phyloP scores from a whole-genome alignment of 2,888 invertebrate genomes.

The Dorcus hopei region DNA sequence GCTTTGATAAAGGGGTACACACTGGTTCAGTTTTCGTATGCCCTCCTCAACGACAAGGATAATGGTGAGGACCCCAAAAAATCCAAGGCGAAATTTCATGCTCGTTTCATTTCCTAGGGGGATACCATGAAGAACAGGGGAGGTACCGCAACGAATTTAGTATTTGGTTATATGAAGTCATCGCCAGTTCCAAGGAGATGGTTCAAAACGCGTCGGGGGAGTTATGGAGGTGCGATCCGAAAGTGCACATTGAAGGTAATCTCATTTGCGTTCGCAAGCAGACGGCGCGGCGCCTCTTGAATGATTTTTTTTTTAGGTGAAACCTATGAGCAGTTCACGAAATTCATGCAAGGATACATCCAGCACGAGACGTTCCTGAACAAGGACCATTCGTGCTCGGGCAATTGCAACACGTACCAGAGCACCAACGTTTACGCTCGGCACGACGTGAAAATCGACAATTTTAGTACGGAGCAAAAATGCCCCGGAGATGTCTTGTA shows the following conservation, averaged over 20 bases:
- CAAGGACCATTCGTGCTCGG: slow-evolving; percentile 63
- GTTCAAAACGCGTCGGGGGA: slow-evolving; percentile 46
- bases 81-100: too few relatives aligned
- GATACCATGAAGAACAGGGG: too few relatives aligned
- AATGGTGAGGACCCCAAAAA: slow-evolving; percentile 56
- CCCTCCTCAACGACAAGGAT: slow-evolving; percentile 72
- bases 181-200: too few relatives aligned
- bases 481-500: slow-evolving; percentile 15
- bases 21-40: slow-evolving; percentile 89
- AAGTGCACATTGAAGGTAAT: slow-evolving; percentile 58
- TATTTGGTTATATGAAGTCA: too few relatives aligned
- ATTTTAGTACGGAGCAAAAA: not conserved
- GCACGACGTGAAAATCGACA: not conserved
- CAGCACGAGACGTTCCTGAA: slow-evolving; percentile 83
- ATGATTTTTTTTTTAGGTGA: slow-evolving; percentile 44
- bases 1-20: slow-evolving; percentile 84
- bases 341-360: slow-evolving; percentile 74
- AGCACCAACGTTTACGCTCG: not conserved
- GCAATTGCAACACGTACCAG: slow-evolving; percentile 34
- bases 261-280: not conserved
- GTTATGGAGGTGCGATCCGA: slow-evolving; percentile 76
- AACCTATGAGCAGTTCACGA: slow-evolving; percentile 71
- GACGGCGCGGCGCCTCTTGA: not conserved
- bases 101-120: too few relatives aligned
- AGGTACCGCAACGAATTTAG: too few relatives aligned